Conservation (phyloP, 2,888 invertebrate species). For the Alloscopus bannaensis region DNA sequence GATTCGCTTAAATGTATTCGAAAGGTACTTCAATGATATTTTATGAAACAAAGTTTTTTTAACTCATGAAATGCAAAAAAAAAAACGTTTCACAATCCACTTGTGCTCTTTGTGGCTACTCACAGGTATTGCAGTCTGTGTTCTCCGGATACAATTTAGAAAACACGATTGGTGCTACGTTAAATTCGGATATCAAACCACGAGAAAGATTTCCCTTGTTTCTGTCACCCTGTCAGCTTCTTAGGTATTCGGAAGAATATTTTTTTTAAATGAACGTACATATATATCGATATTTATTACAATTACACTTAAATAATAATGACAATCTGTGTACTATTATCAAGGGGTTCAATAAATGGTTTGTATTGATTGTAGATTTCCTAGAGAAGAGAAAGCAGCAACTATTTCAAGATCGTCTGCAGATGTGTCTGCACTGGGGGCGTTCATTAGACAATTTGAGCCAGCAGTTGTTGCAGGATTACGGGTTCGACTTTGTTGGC, state of each 20-base stretch:
- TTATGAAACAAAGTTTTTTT: not conserved
- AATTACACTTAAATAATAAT: too few species aligned
- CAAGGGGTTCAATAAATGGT: too few species aligned
- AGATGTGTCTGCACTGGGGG: constrained; percentile 81
- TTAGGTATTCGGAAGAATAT: constrained; percentile 34
- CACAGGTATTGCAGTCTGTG: constrained; percentile 80
- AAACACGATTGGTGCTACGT: not conserved
- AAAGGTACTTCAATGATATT: constrained; percentile 77
- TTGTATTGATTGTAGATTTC: constrained; percentile 22
- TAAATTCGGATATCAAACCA: not conserved
- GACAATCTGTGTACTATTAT: too few species aligned
- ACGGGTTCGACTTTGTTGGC: constrained; percentile 78
- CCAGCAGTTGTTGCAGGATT: constrained; percentile 95
- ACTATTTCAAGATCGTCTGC: constrained; percentile 71
- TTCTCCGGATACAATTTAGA: constrained; percentile 77
- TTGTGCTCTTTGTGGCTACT: not conserved
- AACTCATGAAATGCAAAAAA: too few species aligned
- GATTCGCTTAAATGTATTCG: constrained; percentile 85
- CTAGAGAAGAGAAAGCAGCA: constrained; percentile 47
- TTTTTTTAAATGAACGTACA: too few species aligned
- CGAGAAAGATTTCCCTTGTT: constrained; percentile 74
- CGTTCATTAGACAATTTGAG: constrained; percentile 94
- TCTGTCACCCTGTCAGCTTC: constrained; percentile 77
- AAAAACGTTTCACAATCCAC: too few species aligned
- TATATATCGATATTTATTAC: too few species aligned